Evolutionary conservation across 2,113 vertebrate species (phyloP).

Genomic region (Limnothrissa miodon): DNA sequence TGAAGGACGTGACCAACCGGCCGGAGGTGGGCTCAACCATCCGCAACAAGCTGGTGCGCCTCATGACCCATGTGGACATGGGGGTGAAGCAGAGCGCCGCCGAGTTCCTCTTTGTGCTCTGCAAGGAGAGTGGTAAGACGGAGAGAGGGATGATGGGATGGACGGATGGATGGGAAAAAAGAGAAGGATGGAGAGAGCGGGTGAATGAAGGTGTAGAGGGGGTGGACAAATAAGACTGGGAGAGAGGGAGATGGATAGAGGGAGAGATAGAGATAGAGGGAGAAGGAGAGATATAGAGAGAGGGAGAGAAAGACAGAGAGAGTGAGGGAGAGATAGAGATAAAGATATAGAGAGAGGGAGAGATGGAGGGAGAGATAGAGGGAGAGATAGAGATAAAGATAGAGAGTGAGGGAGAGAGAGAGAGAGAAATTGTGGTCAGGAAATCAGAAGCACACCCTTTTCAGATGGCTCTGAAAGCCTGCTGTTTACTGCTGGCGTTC

Average conservation of each 20-base stretch:
- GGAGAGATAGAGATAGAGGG: not conserved
- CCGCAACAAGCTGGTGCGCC: conserved; percentile 94
- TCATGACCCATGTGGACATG: conserved; percentile 95
- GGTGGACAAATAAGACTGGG: not conserved
- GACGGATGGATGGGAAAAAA: no score
- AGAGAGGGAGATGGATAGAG: not conserved
- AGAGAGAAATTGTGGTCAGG: not conserved
- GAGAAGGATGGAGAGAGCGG: no score
- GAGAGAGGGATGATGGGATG: not conserved
- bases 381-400: no score
- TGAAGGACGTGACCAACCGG: conserved; percentile 89
- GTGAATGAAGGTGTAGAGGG: not conserved
- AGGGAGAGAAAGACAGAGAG: not conserved
- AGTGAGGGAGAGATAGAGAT: not conserved
- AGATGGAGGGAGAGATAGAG: not conserved
- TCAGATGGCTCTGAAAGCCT: not conserved
- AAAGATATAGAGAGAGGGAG: not conserved
- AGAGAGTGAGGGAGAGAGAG: not conserved
- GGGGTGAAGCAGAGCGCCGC: conserved; percentile 95
- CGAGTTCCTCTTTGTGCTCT: conserved; percentile 96
- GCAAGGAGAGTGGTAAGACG: conserved; percentile 91
- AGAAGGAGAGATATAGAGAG: not conserved
- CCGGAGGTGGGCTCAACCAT: conserved; percentile 91
- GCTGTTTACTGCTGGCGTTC: not conserved
- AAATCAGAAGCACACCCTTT: not conserved